phyloP scores from a whole-genome alignment of 2,888 invertebrate genomes.

The Leucozona laternaria region DNA sequence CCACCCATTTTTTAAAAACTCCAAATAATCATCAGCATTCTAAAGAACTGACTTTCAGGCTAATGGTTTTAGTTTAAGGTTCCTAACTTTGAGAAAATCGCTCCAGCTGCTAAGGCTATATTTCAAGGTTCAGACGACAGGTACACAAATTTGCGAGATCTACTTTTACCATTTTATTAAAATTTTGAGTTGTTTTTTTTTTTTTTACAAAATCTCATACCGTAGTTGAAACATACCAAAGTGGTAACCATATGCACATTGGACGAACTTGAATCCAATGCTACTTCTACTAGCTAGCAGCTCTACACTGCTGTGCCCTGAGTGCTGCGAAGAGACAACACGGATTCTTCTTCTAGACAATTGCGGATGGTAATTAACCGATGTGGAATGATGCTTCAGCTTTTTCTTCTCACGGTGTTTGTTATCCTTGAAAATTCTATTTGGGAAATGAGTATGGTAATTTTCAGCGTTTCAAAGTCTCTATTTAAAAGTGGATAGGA shows the following conservation, averaged over 20 bases:
- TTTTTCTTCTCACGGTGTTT: conserved; percentile 56
- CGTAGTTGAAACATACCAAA: neutral
- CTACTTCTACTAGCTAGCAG: conserved; percentile 1
- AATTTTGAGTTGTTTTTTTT: no score
- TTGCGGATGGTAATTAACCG: conserved; percentile 75
- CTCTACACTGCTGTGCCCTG: conserved; percentile 1
- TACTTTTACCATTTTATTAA: no score
- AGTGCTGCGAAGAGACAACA: conserved; percentile 53
- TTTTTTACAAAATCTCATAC: neutral
- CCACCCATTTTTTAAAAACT: no score
- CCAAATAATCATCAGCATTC: no score
- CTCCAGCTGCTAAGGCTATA: no score
- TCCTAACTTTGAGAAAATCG: no score
- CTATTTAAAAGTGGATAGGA: conserved; percentile 52
- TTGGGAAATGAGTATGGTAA: conserved; percentile 73
- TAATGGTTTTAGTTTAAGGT: no score
- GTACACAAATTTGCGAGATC: no score
- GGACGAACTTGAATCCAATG: conserved; percentile 37
- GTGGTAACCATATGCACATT: conserved; percentile 4
- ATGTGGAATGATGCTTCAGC: conserved; percentile 70
- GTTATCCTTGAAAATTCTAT: conserved; percentile 75
- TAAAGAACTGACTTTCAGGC: no score
- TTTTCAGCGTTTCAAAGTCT: conserved; percentile 63
- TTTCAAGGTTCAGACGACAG: no score
- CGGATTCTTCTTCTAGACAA: conserved; percentile 72